Evolutionary conservation across 2,797 vertebrate genomes (phyloP), one percentile per base, ranked within the genome.

Genomic region (Sebastes ruberrimus): DNA sequence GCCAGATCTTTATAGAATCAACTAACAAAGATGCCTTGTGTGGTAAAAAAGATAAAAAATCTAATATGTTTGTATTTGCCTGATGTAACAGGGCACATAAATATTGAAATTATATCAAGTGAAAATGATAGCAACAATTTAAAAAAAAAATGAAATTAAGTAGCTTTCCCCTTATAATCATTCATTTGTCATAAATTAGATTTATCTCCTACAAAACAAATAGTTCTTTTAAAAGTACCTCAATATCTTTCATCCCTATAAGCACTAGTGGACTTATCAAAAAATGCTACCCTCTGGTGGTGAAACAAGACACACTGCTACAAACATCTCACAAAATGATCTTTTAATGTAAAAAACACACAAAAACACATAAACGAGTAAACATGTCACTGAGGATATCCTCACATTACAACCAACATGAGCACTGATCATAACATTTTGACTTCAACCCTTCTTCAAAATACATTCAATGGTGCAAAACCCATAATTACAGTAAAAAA

Each of bases 391-490:
- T 62, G 56, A 76, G 18, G 6, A 74, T 18, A 68, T 73, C 5
- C 3, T 59, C n/a, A 82, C 42, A 75, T 52, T 33, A 69, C 38
- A 78, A 22, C 2, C 14, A 30, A 76, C 57, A 63, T 23, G 33
- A 70, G 32, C 11, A 82, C 10, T 53, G 20, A 53, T 10, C 2
- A 28, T 18, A 61, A 55, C 53, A 62, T 59, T 75, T 75, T 46
- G 16, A 84, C 74, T 71, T 64, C 18, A 64, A 38, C 18, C 18
- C 4, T 46, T 4, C 38, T 69, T 42, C 2, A 64, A 85, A 83
- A 87, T 89, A 91, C 85, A 91, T 88, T 92, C 92, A 91, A 76
- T 1, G 52, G 86, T 87, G 64, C 81, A 85, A 83, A 88, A 81
- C 55, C 14, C 53, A 65, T 13, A 49, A 46, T 52, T 49, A 67